phyloP scores from a whole-genome alignment of 2,888 invertebrate species.

The Chaitophorus viminalis region DNA sequence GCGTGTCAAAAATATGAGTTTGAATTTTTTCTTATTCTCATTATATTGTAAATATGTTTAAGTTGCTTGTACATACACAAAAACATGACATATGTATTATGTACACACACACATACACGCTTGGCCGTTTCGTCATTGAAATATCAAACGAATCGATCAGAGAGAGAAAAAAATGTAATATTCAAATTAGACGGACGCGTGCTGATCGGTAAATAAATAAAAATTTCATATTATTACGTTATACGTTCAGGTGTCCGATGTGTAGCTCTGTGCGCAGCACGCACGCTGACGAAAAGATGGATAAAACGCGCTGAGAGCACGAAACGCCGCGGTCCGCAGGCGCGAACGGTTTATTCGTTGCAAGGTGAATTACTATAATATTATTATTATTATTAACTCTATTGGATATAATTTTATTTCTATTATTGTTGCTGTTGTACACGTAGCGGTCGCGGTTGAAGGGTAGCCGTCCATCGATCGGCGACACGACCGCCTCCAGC shows the following conservation, averaged over 20 bases:
- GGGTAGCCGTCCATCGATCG: background rate
- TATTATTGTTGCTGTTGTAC: background rate
- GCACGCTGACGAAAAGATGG: no score
- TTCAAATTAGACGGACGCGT: background rate
- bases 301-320: background rate
- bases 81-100: background rate
- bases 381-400: no score
- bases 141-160: background rate
- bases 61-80: background rate
- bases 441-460: background rate
- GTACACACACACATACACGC: background rate
- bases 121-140: background rate
- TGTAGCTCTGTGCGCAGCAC: no score
- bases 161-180: background rate
- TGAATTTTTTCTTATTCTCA: background rate
- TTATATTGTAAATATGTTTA: background rate
- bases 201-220: no score
- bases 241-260: no score
- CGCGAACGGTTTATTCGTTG: background rate
- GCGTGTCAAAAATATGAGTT: conserved; percentile 17
- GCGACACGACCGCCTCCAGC: background rate
- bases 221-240: no score
- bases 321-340: background rate
- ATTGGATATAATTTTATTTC: background rate
- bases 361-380: background rate